Conservation (phyloP, 2,888 invertebrate genomes). For the Leptopterna dolabrata region DNA sequence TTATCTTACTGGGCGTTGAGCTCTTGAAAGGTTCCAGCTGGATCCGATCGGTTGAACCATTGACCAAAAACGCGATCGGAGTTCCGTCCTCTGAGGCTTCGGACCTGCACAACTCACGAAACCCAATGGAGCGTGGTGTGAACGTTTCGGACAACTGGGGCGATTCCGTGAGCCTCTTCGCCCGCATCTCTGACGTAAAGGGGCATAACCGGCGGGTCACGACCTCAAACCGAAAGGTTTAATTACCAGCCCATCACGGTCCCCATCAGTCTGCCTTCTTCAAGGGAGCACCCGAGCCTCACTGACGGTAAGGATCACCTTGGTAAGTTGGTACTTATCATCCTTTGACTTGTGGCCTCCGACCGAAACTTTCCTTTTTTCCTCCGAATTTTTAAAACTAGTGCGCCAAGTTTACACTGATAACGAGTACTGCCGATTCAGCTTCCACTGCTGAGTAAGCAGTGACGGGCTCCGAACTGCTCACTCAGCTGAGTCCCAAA, state of each 20-base stretch:
- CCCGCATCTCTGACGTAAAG: conserved; percentile 6
- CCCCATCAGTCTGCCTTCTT: neutral
- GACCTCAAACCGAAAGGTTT: neutral
- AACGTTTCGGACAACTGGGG: conserved; percentile 27
- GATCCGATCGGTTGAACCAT: neutral
- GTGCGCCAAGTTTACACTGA: too few relatives aligned
- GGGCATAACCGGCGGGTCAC: neutral
- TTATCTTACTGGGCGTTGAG: too few relatives aligned
- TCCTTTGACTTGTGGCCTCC: too few relatives aligned
- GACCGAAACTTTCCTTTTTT: too few relatives aligned
- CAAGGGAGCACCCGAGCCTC: too few relatives aligned
- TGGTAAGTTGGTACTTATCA: too few relatives aligned
- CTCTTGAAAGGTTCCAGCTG: neutral
- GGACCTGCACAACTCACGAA: conserved; percentile 5
- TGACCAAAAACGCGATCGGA: neutral
- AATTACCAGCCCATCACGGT: neutral
- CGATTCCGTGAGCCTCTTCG: conserved; percentile 16
- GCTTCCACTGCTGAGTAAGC: too few relatives aligned
- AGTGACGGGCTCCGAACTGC: too few relatives aligned
- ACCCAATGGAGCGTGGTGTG: conserved; percentile 21
- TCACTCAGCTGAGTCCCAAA: too few relatives aligned
- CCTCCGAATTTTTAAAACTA: too few relatives aligned
- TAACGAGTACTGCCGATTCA: too few relatives aligned
- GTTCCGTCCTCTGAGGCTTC: neutral
- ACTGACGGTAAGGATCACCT: too few relatives aligned